Evolutionary conservation across 2,888 invertebrate genomes (phyloP), one percentile per base, ranked within the genome.

Genomic region (Mesorhabditis sp.): DNA sequence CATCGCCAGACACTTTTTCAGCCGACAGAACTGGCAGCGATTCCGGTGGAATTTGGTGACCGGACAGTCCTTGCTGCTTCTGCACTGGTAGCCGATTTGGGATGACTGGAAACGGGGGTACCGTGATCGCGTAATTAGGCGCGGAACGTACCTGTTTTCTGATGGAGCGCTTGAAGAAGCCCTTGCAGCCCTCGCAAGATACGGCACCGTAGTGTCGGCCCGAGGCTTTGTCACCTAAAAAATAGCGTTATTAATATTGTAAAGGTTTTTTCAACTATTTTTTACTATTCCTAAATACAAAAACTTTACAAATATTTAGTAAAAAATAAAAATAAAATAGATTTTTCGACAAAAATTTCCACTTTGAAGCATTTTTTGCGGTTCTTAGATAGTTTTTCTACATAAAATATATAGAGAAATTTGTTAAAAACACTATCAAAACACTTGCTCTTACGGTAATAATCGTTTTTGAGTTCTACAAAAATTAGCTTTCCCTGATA

Each of bases 1-100:
- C 90, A 94, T 95, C 62, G 93, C 92, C 70, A 97, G 90, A 87
- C 97, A 97, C 89, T 97, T 97, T 88, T 96, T 95, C 77, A 98
- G 90, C 67, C 97, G 91, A 87, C 97, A 97, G 89, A 95, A 96
- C 89, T 97, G 97, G 88, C 97, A 97, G 71, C 97, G 90, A 89
- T 97, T 97, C 74, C 97, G 90, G 87, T 97, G 96, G 86, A 97
- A 95, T 88, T 98, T 98, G 70, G 95, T 97, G 77, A 97, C 95
- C 87, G 95, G 95, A 86, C 97, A 97, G 88, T 94, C 94, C 90
- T 94, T 94, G 82, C 91, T 92, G 70, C 96, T 95, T 4, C 97
- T 90, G 86, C 97, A 97, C 80, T 94, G 93, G 88, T 98, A 97
- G 65, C 95, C 96, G 68, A 83, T 81, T 76, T 83, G 80, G 45